These are phyloP conservation scores for Calliphora vomitoria DNA, from an alignment of 2,888 invertebrate species.

Conservation along the genomic window DNA sequence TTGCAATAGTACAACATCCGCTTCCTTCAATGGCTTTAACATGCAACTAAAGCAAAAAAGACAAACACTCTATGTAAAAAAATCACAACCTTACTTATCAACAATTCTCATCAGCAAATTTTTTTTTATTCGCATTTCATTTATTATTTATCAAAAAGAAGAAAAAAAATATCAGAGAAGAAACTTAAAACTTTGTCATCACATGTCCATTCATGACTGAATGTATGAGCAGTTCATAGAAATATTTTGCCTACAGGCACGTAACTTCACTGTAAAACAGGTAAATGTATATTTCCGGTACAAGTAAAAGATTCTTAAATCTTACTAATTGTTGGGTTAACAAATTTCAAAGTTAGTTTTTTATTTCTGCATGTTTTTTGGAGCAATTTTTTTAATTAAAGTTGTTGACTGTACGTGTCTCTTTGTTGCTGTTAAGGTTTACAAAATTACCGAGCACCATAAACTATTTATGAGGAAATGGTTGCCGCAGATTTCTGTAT, in stretches of 20 bases:
- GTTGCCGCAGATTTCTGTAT: not conserved
- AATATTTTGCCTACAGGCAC: conserved; percentile 3
- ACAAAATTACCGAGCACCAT: not conserved
- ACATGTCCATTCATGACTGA: conserved; percentile 33
- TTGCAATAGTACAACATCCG: conserved; percentile 35
- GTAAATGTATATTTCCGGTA: conserved; percentile 16
- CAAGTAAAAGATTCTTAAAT: conserved; percentile 12
- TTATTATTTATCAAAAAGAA: conserved; percentile 66
- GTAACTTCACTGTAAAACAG: conserved; percentile 7
- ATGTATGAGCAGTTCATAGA: not conserved
- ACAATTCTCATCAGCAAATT: conserved; percentile 62
- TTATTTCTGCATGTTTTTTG: conserved; percentile 12
- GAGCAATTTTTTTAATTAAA: conserved; percentile 55
- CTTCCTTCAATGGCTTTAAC: conserved; percentile 14
- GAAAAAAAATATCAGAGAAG: not conserved
- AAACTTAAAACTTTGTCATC: conserved; percentile 46
- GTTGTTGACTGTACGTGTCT: conserved; percentile 42
- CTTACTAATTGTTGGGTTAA: conserved; percentile 34
- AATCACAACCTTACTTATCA: conserved; percentile 50
- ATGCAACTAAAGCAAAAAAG: not conserved
- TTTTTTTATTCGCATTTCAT: conserved; percentile 10
- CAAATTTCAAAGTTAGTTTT: conserved; percentile 25
- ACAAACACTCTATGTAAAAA: conserved; percentile 1
- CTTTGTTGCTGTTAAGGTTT: conserved; percentile 29
- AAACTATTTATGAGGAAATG: conserved; percentile 10